Evolutionary conservation across 2,888 invertebrate species (phyloP).

Genomic region (Allolobophora icterica): DNA sequence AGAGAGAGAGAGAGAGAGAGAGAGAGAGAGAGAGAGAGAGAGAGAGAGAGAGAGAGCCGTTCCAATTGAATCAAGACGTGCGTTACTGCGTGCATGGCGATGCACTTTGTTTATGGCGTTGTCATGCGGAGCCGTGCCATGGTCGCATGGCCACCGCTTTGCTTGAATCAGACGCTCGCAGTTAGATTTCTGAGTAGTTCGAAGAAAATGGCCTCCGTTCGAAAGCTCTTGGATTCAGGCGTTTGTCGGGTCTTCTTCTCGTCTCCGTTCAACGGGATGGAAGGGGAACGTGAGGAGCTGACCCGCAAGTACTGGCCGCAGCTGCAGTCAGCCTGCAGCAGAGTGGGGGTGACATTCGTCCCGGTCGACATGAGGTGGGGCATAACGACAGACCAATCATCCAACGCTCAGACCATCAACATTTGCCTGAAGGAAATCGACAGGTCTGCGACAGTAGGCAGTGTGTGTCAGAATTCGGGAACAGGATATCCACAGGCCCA

Average conservation of each 20-base stretch:
- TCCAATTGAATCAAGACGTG: too few species aligned
- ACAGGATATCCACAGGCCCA: not conserved
- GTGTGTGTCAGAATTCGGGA: too few species aligned
- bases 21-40: not conserved
- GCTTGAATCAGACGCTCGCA: not conserved
- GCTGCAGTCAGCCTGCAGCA: slow-evolving; percentile 55
- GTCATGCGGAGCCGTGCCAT: not conserved
- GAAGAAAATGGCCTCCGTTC: not conserved
- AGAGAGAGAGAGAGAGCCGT: not conserved
- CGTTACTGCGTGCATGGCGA: not conserved
- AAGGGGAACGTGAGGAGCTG: slow-evolving; percentile 62
- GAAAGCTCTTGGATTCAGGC: slow-evolving; percentile 51
- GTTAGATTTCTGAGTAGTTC: too few species aligned
- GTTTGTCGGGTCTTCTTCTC: slow-evolving; percentile 61
- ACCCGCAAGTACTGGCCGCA: slow-evolving; percentile 59
- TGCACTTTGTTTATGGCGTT: not conserved
- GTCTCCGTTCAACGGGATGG: slow-evolving; percentile 65
- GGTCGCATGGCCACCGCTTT: not conserved
- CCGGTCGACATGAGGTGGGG: slow-evolving; percentile 64
- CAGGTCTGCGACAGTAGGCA: slow-evolving; percentile 51
- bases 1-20: not conserved
- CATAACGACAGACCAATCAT: slow-evolving; percentile 59
- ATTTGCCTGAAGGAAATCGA: slow-evolving; percentile 61
- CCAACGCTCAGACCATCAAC: slow-evolving; percentile 58
- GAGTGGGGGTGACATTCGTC: slow-evolving; percentile 55